A percentile compares a stretch with the other conserved stretches of the same genome.
phyloP scores from a whole-genome alignment of 2,113 vertebrate species.

The Corythoichthys intestinalis region DNA sequence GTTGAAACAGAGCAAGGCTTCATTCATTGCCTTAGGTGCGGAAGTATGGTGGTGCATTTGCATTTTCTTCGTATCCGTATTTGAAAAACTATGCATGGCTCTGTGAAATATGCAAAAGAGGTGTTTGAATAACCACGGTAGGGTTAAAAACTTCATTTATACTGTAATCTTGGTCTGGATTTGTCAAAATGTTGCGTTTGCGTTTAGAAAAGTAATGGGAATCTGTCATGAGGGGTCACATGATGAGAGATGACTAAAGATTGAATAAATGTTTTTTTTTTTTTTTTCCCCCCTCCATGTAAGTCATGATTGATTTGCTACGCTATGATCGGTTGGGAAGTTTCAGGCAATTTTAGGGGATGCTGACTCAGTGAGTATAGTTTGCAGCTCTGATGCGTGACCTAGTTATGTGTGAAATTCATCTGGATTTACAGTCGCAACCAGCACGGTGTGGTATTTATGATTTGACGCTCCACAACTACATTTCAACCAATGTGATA shows the following conservation, averaged over 20 bases:
- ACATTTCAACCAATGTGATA: slow-evolving; percentile 29
- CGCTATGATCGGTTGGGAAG: slow-evolving; percentile 19
- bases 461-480: slow-evolving; percentile 28
- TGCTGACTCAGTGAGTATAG: slow-evolving; percentile 28
- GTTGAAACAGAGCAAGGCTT: slow-evolving; percentile 42
- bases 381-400: slow-evolving; percentile 44
- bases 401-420: slow-evolving; percentile 33
- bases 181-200: slow-evolving; percentile 14
- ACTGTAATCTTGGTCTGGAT: slow-evolving; percentile 16
- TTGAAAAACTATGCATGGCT: slow-evolving; percentile 37
- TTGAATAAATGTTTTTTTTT: slow-evolving; percentile 20
- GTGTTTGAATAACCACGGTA: slow-evolving; percentile 14
- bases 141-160: slow-evolving; percentile 12
- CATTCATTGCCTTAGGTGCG: slow-evolving; percentile 47
- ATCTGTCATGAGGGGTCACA: slow-evolving; percentile 26
- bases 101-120: slow-evolving; percentile 23
- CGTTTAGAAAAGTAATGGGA: slow-evolving; percentile 27
- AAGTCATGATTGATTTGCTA: slow-evolving; percentile 26
- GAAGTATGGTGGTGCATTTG: slow-evolving; percentile 47
- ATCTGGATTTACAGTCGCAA: slow-evolving; percentile 27
- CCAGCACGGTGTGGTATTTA: slow-evolving; percentile 24
- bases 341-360: slow-evolving; percentile 27
- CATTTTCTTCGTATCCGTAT: slow-evolving; percentile 49
- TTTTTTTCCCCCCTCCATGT: slow-evolving; percentile 11
- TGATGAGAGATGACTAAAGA: slow-evolving; percentile 28